Percentiles rank a stretch among this genome's conserved stretches.
phyloP scores from a whole-genome alignment of 2,888 invertebrate genomes.

The Agonopterix heracliana region DNA sequence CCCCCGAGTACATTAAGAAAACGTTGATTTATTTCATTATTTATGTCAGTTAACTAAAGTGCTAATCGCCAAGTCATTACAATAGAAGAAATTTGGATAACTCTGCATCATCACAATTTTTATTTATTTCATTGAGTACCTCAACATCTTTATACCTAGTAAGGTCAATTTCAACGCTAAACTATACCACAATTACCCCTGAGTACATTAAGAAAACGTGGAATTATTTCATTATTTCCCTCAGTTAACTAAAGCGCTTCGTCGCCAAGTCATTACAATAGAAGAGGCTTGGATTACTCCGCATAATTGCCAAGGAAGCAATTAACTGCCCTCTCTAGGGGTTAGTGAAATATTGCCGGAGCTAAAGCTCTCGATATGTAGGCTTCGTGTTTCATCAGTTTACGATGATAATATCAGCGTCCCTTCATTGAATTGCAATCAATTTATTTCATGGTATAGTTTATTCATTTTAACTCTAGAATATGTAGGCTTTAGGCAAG shows the following conservation, averaged over 20 bases:
- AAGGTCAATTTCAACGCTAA: constrained; percentile 2
- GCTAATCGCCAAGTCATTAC: constrained; percentile 3
- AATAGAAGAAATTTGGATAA: constrained; percentile 20
- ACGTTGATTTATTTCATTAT: not conserved
- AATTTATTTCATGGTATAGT: no score
- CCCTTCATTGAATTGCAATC: no score
- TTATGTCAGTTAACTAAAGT: not conserved
- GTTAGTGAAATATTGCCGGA: constrained; percentile 1
- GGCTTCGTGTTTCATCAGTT: not conserved
- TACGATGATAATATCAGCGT: no score
- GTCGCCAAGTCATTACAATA: constrained; percentile 10
- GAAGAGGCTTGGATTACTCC: constrained; percentile 31
- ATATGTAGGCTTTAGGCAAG: no score
- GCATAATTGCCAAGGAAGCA: constrained; percentile 32
- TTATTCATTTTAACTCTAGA: no score
- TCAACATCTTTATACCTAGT: no score
- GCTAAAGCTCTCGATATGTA: constrained; percentile 2
- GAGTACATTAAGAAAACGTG: not conserved
- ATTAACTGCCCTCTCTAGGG: constrained; percentile 23
- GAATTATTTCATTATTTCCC: not conserved
- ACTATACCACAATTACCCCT: not conserved
- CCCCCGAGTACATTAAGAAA: not conserved
- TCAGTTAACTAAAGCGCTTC: constrained; percentile 2
- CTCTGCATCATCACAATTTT: no score
- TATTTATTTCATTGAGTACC: no score